Percentiles rank a stretch among this genome's conserved stretches.
These are phyloP conservation scores for Thymelicus sylvestris DNA, from an alignment of 2,888 invertebrate genomes.

Conservation along the genomic window DNA sequence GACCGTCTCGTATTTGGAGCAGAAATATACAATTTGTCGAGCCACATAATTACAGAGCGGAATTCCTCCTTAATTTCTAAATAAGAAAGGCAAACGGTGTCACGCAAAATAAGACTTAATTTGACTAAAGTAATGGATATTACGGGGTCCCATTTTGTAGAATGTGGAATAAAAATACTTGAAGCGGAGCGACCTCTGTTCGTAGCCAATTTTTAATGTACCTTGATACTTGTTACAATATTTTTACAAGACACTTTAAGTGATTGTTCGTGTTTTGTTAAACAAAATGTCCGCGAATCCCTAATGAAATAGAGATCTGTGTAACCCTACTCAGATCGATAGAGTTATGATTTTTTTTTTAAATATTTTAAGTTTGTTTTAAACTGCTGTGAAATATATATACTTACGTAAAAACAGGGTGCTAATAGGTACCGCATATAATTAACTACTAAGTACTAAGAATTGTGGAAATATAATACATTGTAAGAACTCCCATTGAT, in stretches of 20 bases:
- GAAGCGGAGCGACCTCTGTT: slow-evolving; percentile 32
- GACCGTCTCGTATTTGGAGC: slow-evolving; percentile 42
- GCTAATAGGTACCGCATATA: too few species aligned
- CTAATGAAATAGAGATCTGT: background rate
- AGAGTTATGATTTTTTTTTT: too few species aligned
- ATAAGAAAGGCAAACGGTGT: slow-evolving; percentile 67
- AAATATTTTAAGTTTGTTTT: too few species aligned
- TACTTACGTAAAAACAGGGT: too few species aligned
- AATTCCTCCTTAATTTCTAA: slow-evolving; percentile 61
- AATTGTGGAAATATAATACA: too few species aligned
- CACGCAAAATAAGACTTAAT: slow-evolving; percentile 76
- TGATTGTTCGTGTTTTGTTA: slow-evolving; percentile 34
- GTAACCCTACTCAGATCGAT: too few species aligned
- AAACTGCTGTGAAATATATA: too few species aligned
- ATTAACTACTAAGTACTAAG: too few species aligned
- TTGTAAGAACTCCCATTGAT: too few species aligned
- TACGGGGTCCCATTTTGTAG: slow-evolving; percentile 57
- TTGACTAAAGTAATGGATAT: slow-evolving; percentile 70
- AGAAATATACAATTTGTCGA: slow-evolving; percentile 59
- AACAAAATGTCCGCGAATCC: slow-evolving; percentile 11
- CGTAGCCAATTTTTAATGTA: slow-evolving; percentile 35
- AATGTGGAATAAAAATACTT: slow-evolving; percentile 58
- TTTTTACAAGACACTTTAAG: slow-evolving; percentile 34
- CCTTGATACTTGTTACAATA: slow-evolving; percentile 23
- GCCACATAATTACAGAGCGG: slow-evolving; percentile 57